phyloP scores from a whole-genome alignment of 1,140 invertebrate species.

The Nasonia longicornis region DNA sequence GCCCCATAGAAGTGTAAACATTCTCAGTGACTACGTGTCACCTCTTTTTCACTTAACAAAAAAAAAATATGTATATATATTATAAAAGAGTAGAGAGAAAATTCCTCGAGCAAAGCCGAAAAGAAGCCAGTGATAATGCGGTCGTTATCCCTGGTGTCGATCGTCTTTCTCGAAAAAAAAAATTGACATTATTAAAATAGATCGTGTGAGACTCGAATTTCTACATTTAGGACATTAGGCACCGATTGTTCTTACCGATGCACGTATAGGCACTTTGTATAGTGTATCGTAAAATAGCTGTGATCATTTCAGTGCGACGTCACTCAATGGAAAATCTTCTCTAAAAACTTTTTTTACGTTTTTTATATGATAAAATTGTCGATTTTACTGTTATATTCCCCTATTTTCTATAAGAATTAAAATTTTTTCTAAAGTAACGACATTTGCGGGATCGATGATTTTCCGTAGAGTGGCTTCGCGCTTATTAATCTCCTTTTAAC shows the following conservation, averaged over 20 bases:
- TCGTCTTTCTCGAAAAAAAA: conserved; percentile 21
- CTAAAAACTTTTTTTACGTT: conserved; percentile 32
- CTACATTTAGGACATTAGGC: conserved; percentile 35
- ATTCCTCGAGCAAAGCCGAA: background rate
- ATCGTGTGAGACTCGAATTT: conserved; percentile 38
- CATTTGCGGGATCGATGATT: background rate
- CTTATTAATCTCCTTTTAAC: conserved; percentile 31
- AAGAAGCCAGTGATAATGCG: conserved; percentile 25
- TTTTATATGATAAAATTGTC: conserved; percentile 19
- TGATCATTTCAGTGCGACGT: conserved; percentile 33
- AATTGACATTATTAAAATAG: conserved; percentile 24
- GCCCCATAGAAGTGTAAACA: background rate
- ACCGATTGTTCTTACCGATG: conserved; percentile 42
- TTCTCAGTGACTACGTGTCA: conserved; percentile 1
- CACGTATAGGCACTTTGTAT: conserved; percentile 35
- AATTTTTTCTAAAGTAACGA: conserved; percentile 1
- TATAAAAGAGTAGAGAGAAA: conserved; percentile 17
- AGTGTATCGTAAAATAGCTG: conserved; percentile 47
- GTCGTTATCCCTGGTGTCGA: conserved; percentile 11
- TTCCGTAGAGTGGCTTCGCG: conserved; percentile 21
- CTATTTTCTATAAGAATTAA: conserved; percentile 5
- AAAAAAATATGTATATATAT: background rate
- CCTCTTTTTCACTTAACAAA: conserved; percentile 35
- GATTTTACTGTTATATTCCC: background rate
- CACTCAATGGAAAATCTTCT: conserved; percentile 28